Base-by-base conservation (phyloP, 2,113 vertebrate genomes). In the Nyctereutes procyonoides region DNA sequence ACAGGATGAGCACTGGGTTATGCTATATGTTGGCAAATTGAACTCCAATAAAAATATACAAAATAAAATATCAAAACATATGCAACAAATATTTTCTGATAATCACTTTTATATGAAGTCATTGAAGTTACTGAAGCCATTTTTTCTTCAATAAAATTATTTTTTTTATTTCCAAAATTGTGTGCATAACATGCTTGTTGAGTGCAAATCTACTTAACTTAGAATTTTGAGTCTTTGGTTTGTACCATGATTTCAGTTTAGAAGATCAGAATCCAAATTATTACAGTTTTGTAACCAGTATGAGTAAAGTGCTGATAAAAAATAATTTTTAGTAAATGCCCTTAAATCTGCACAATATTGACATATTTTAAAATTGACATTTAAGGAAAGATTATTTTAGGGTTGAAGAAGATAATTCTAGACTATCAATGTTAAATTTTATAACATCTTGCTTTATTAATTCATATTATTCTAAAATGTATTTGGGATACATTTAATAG, bases 91-190 rank as follows among this genome's bases (percentile, higher is more conserved):
- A 80, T 76, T 94, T 88, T 95, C 81, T 71, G 14, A 85, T 83
- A 86, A n/a, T 53, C 3, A 48, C 2, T 53, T 90, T 60, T 24
- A 51, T 77, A 28, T 28, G 74, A 76, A 74, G 8, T 30, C 28
- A 55, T 48, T 90, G 22, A 58, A 65, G n/a, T 69, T 2, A 60
- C 13, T 83, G 24, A 77, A 77, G 74, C 48, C 43, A n/a, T 63
- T 71, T 92, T 79, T 82, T 77, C 51, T 90, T 53, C 53, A 96
- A 22, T 69, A 65, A 90, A 71, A 56, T 19, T 53, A 43, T 30
- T 67, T 90, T 90, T 13, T 81, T 87, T 79, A 91, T 79, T 93
- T n/a, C 30, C 16, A 89, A 77, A 95, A 35, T 81, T 17, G 6
- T 43, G 28, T 92, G 4, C 0, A 67, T 55, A 51, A 20, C 2